Evolutionary conservation across 2,797 vertebrate genomes (phyloP).

Genomic region (Philypnodon macrostomus): DNA sequence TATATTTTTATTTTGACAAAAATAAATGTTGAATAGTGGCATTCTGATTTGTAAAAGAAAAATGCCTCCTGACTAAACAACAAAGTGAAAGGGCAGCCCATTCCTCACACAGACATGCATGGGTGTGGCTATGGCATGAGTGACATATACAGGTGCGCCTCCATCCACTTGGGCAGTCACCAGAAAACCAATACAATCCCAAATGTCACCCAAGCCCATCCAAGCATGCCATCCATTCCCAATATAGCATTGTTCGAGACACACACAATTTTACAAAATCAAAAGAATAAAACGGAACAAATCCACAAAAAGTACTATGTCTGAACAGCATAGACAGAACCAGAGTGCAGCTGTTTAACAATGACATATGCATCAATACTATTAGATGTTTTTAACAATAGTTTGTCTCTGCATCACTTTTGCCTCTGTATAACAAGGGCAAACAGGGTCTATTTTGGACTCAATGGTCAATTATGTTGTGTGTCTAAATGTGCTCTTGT

Average conservation of each 20-base stretch:
- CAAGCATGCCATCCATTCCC: slow-evolving; percentile 75
- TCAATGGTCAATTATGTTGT: slow-evolving; percentile 39
- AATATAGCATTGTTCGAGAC: slow-evolving; percentile 66
- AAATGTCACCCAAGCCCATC: slow-evolving; percentile 75
- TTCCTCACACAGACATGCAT: slow-evolving; percentile 78
- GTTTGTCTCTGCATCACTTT: slow-evolving; percentile 52
- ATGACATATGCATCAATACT: slow-evolving; percentile 60
- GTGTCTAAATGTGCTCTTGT: slow-evolving; percentile 45
- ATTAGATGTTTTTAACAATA: slow-evolving; percentile 64
- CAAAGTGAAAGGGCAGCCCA: slow-evolving; percentile 76
- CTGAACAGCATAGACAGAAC: slow-evolving; percentile 64
- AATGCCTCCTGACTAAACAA: slow-evolving; percentile 58
- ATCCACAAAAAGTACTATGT: slow-evolving; percentile 64
- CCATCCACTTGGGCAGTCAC: slow-evolving; percentile 66
- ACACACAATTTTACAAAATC: slow-evolving; percentile 55
- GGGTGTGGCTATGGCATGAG: slow-evolving; percentile 70
- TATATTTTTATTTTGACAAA: too few relatives aligned
- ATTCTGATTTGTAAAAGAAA: slow-evolving; percentile 41
- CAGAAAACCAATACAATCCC: slow-evolving; percentile 64
- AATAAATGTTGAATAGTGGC: too few relatives aligned
- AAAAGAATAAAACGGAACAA: slow-evolving; percentile 62
- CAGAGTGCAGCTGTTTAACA: slow-evolving; percentile 68
- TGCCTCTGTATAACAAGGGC: slow-evolving; percentile 24
- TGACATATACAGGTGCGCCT: slow-evolving; percentile 68
- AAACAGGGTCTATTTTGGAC: slow-evolving; percentile 20